phyloP scores from a whole-genome alignment of 35 echinoderm and acorn worm genomes.

The Hemicentrotus pulcherrimus region DNA sequence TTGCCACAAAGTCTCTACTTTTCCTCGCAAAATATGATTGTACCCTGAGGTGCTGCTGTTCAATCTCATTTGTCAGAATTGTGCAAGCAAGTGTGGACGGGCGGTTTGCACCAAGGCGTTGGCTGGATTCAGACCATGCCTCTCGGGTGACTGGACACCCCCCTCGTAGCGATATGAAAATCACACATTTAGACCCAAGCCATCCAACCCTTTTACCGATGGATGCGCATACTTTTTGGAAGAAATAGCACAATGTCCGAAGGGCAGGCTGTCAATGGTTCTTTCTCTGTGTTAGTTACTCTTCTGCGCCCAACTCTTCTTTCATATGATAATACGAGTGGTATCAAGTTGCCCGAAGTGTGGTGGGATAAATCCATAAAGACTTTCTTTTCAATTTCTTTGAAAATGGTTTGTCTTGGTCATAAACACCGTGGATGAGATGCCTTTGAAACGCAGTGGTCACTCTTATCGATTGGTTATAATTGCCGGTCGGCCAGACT shows the following conservation, averaged over 20 bases:
- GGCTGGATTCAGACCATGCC: background rate
- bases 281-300: background rate
- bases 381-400: background rate
- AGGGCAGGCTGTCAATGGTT: background rate
- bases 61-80: background rate
- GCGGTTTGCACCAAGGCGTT: background rate
- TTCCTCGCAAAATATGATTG: background rate
- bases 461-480: slow-evolving; percentile 16
- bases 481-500: background rate
- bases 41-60: background rate
- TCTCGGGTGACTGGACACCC: background rate
- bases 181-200: background rate
- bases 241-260: slow-evolving; percentile 1
- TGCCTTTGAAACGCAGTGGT: slow-evolving; percentile 9
- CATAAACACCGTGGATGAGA: background rate
- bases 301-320: background rate
- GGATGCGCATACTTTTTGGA: background rate
- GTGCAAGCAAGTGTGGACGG: background rate
- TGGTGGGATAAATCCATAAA: slow-evolving; percentile 4
- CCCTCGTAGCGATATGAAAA: background rate
- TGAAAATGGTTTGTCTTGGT: background rate
- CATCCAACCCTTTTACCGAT: background rate
- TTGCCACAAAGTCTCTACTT: background rate
- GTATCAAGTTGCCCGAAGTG: slow-evolving; percentile 15
- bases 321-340: slow-evolving; percentile 13